Evolutionary conservation across 2,113 vertebrate species (phyloP), one percentile per base, ranked within the genome.

Genomic region (Aegotheles bennettii): DNA sequence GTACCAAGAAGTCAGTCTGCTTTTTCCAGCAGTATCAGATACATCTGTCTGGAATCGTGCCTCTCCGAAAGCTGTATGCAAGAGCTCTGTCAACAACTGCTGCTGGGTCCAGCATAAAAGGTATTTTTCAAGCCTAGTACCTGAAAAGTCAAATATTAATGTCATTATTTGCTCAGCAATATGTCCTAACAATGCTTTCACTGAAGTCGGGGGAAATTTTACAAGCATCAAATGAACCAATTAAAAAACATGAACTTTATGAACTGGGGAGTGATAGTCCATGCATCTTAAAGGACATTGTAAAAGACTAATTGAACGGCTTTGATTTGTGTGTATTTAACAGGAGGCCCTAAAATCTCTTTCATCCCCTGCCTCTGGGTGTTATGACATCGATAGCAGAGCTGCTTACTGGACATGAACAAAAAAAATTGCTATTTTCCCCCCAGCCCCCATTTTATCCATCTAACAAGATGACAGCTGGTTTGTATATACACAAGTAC

Each of bases 1-100:
- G 51, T 40, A 90, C 64, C 71, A 79, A 94, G 76, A 83, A 89
- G 64, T 28, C 88, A 29, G 48, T 42, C 50, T 76, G 75, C 38
- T 92, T 94, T 74, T 77, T 89, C 68, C 94, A 94, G 96, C 71
- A 92, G 71, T 81, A 92, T 87, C 89, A 74, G 68, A 90, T 92
- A 86, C 79, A 94, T 81, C 90, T 88, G 86, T n/a, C 95, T 84
- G 90, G 83, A 96, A 78, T 21, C 10, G 33, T 59, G 88, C 94
- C 90, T 63, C 51, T 90, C 83, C 71, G 63, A 90, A 90, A 92
- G 79, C 88, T 42, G 47, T 13, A 56, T 10, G 70, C 75, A 93
- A 88, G 65, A 87, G 40, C 69, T 60, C 70, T 23, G 2, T 47
- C 67, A 90, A 54, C 71, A 90, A 84, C 56, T 11, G 3, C 79